Evolutionary conservation across 2,888 invertebrate species (phyloP), one percentile per base, ranked within the genome.

Genomic region (Lasioglossum morio): DNA sequence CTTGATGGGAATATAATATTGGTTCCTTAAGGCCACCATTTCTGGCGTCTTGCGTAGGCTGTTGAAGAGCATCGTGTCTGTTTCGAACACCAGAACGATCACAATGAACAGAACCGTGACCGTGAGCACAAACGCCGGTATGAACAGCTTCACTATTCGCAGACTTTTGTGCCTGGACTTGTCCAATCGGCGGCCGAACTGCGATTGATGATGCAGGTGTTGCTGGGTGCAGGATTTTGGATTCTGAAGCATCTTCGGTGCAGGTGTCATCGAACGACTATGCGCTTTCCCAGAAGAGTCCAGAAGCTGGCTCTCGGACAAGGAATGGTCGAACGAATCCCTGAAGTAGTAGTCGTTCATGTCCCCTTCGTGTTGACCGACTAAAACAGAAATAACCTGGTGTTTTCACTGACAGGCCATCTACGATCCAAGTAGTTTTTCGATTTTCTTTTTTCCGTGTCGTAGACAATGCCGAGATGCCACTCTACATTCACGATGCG

Each of bases 1-100:
- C 95, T 98, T 98, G 81, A 98, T 96, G 40, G 98, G 98, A 92
- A 97, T 97, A 95, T 98, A 98, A 95, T 98, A 98, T 93, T 98
- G 97, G 91, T 97, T 97, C 86, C 97, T 96, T 81, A 98, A 96
- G 75, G 97, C 94, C 77, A 96, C 95, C 95, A 98, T 96, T 95
- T 98, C 98, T 46, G 98, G 98, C 93, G 97, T 96, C 93, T 97
- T 97, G 85, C 97, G 96, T 85, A 98, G 95, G 57, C 96, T 96
- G 82, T 97, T 96, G 90, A 98, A 96, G 46, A 97, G 94, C 80
- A 97, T 96, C 94, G 97, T 97, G 95, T 98, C 98, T 30, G 97
- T 97, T 95, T 98, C 98, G 95, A 98, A 96, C 81, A 98, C 96
- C 53, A 98, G 94, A 23, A 98, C 95, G 3, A 97, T 97, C 57